Evolutionary conservation across 2,888 invertebrate species (phyloP), one percentile per base, ranked within the genome.

Genomic region (Harpalus rufipes): DNA sequence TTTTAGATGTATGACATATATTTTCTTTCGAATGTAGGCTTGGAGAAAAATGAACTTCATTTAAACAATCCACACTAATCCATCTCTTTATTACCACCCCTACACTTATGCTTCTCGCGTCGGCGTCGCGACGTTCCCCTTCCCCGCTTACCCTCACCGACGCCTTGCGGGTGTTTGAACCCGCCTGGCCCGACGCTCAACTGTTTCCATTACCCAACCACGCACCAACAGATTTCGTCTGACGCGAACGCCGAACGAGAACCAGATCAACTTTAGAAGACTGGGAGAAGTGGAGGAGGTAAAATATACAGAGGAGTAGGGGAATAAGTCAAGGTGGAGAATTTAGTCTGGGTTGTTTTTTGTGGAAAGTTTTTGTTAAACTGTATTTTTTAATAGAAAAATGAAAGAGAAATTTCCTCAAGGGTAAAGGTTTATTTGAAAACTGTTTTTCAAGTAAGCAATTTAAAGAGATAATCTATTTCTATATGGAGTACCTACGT

Each of bases 121-220:
- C 63, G 63, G 63, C 63, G 63, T 63, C 63, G 21, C 63, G 63
- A 18, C 63, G 63, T 12, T 14, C 44, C 44, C 44, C 44, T 51
- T 8, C 44, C 44, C 44, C 10, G 32, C 32, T 32, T 32, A 32
- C 32, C 32, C 32, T 32, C 32, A 32, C 32, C 32, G 4, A 32
- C 10, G 44, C 44, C 12, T 8, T 4, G 12, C 44, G 10, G 44
- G 44, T 51, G 44, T 51, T 51, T 51, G 44, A 51, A 51, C 44
- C 44, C 10, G 44, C 44, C 10, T 32, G 44, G 44, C 44, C 44
- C 44, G 44, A 51, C 44, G 44, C 44, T 51, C 44, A 51, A 51
- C 44, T 51, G 44, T 51, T 51, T 51, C 44, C 44, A 8, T 51
- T 51, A 51, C 44, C 44, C 44, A 51, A 51, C 44, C 44, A 51